A percentile compares a stretch with the other conserved stretches of the same genome.
phyloP scores from a whole-genome alignment of 2,888 invertebrate genomes.

The Drosophila pullipes region DNA sequence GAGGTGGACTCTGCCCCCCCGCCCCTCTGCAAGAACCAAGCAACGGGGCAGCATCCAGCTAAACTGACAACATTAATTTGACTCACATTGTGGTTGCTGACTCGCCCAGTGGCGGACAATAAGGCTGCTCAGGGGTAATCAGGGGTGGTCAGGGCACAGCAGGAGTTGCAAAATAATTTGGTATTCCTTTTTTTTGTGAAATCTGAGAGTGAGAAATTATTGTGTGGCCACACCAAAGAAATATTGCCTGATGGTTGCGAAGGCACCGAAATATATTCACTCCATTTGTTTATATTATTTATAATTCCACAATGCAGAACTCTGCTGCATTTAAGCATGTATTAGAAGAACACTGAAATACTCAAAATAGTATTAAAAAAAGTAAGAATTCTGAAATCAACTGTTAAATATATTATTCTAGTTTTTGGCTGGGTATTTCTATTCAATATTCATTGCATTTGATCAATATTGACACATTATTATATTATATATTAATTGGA shows the following conservation, averaged over 20 bases:
- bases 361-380: not conserved
- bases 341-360: not conserved
- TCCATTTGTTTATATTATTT: not conserved
- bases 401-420: not conserved
- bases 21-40: not conserved
- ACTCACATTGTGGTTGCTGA: constrained; percentile 42
- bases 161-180: constrained; percentile 6
- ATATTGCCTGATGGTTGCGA: not conserved
- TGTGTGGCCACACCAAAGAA: too few species aligned
- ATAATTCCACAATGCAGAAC: not conserved
- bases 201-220: not conserved
- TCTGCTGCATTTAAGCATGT: not conserved
- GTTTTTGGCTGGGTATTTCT: not conserved
- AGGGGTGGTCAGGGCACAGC: not conserved
- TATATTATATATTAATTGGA: not conserved
- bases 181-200: not conserved
- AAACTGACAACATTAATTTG: constrained; percentile 58
- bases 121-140: not conserved
- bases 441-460: not conserved
- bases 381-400: not conserved
- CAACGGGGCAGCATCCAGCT: constrained; percentile 11
- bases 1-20: not conserved
- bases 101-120: not conserved
- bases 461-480: not conserved
- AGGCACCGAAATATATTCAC: not conserved